Evolutionary conservation across 2,113 vertebrate species (phyloP).

Genomic region (Ptyas mucosa): DNA sequence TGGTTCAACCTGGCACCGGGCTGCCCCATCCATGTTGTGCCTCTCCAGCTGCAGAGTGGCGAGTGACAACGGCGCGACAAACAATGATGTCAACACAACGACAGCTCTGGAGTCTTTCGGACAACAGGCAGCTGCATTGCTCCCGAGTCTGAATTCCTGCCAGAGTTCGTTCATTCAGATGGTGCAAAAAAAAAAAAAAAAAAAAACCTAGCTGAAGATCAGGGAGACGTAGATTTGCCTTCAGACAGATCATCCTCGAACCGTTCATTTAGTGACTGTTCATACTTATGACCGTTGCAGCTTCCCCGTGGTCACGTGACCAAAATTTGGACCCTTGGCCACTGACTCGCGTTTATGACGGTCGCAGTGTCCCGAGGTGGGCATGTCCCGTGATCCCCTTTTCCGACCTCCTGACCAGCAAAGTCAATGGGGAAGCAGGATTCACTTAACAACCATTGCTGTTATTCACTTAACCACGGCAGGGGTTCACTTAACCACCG

Average conservation of each 20-base stretch:
- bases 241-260: no score
- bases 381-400: neutral
- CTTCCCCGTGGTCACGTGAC: neutral
- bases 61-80: conserved; percentile 27
- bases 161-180: neutral
- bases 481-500: neutral
- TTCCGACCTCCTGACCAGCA: neutral
- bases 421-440: neutral
- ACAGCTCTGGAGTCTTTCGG: neutral
- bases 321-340: neutral
- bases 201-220: neutral
- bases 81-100: neutral
- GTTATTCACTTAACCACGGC: neutral
- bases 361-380: neutral
- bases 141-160: neutral
- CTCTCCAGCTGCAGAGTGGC: conserved; percentile 40
- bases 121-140: neutral
- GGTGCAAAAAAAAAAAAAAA: neutral
- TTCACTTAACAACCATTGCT: neutral
- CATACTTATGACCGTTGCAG: neutral
- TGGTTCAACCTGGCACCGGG: conserved; percentile 33
- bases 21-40: conserved; percentile 16
- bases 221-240: neutral
- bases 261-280: neutral
- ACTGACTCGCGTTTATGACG: neutral